phyloP scores from a whole-genome alignment of 2,888 invertebrate species.

The Leptinotarsa peninsularis region DNA sequence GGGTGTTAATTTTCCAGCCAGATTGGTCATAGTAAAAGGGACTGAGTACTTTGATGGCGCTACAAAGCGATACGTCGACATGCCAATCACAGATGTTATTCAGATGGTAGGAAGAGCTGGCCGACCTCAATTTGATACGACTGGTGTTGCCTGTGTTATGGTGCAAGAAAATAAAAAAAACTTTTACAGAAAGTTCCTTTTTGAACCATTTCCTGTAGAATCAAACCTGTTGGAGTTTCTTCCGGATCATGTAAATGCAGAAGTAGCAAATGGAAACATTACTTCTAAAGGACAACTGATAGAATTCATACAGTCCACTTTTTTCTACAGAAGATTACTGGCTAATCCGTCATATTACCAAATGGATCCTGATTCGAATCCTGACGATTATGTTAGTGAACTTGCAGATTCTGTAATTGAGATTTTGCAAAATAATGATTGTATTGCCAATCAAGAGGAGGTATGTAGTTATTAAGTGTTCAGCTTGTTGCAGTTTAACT shows the following conservation, averaged over 20 bases:
- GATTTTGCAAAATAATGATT: conserved; percentile 80
- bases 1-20: conserved; percentile 99
- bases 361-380: conserved; percentile 69
- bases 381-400: conserved; percentile 75
- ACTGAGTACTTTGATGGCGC: conserved; percentile 99
- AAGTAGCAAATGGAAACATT: conserved; percentile 96
- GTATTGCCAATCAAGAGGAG: conserved; percentile 77
- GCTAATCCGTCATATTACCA: conserved; percentile 94
- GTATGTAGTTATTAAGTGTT: conserved; percentile 61
- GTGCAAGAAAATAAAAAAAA: conserved; percentile 98
- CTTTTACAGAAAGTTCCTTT: conserved; percentile 98
- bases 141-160: conserved; percentile 87
- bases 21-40: conserved; percentile 93
- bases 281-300: conserved; percentile 90
- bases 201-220: conserved; percentile 99
- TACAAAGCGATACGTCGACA: conserved; percentile 95
- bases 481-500: too few species aligned
- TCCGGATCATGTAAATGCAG: conserved; percentile 97
- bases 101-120: conserved; percentile 99
- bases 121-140: conserved; percentile 95
- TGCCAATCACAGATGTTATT: conserved; percentile 99
- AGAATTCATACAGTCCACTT: conserved; percentile 99
- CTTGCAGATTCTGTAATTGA: conserved; percentile 84
- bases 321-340: conserved; percentile 91
- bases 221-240: conserved; percentile 91